Evolutionary conservation across 1,140 invertebrate genomes (phyloP), one percentile per base, ranked within the genome.

Genomic region (Kradibia gibbosae): DNA sequence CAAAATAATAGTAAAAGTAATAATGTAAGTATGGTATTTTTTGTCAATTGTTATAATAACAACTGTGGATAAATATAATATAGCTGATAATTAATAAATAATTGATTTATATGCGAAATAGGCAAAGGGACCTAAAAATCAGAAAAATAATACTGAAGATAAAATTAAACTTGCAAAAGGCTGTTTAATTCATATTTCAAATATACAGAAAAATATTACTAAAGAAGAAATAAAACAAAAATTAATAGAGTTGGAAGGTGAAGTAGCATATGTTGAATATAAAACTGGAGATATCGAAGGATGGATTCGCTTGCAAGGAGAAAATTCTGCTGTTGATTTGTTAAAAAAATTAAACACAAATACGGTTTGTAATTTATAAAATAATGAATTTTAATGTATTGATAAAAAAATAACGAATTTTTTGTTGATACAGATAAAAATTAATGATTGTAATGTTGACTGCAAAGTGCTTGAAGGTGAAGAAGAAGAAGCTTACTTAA

Each of bases 241-340:
- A 70, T 90, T 97, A 22, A 90, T 91, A 28, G 92, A 94, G 85
- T 85, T 93, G 36, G 93, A 93, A 72, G 92, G 91, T 5, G 93
- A 93, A 81, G 92, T 96, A 31, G 94, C 94, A 3, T 97, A 93
- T 88, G 92, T 97, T 80, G 95, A 96, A 85, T 97, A 94, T 86
- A 94, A 93, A 82, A 93, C 93, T 78, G 96, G 96, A 13, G 93
- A 96, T 82, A 90, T 92, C 1, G 93, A 95, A 85, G 96, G 95
- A 15, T 95, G 94, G 87, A 91, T 97, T 17, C 92, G 96, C 65
- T 90, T 97, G 28, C 89, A 92, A 15, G 94, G 94, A 83, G 95
- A 95, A 86, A 93, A 95, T 86, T 88, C 92, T 36, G 96, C 95
- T 1, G 93, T 76, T 89, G 92, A 78, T 87, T 95, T 81, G 85